A percentile compares a stretch with the other conserved stretches of the same genome.
These are phyloP conservation scores for Stenotaenia linearis DNA, from an alignment of 2,888 invertebrate genomes.

Conservation along the genomic window DNA sequence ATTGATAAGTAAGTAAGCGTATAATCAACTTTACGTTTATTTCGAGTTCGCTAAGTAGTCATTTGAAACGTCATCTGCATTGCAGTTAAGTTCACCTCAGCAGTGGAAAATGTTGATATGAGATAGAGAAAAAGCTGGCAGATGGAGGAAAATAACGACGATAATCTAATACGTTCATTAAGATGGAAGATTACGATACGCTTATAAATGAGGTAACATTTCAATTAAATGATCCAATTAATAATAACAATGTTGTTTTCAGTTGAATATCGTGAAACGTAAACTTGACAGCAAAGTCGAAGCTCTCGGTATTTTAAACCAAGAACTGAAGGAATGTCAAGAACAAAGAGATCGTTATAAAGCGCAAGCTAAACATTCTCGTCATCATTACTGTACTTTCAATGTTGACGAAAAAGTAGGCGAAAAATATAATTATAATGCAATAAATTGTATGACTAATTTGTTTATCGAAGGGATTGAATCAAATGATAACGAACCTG, in stretches of 20 bases:
- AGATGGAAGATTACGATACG: slow-evolving; percentile 26
- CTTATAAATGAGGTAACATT: slow-evolving; percentile 28
- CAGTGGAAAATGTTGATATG: not conserved
- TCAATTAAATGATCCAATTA: not conserved
- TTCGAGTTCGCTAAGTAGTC: not conserved
- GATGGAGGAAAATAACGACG: not conserved
- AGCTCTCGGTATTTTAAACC: slow-evolving; percentile 69
- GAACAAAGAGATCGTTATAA: slow-evolving; percentile 75
- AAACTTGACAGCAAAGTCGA: slow-evolving; percentile 76
- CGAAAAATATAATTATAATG: not conserved
- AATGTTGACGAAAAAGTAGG: slow-evolving; percentile 41
- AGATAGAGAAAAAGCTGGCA: not conserved
- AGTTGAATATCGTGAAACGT: slow-evolving; percentile 45
- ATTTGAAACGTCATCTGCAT: not conserved
- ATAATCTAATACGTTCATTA: not conserved
- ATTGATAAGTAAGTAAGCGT: not conserved
- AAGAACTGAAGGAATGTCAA: slow-evolving; percentile 70
- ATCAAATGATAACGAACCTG: slow-evolving; percentile 46
- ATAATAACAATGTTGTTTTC: not conserved
- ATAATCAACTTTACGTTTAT: not conserved
- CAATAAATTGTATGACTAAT: not conserved
- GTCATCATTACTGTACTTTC: slow-evolving; percentile 49
- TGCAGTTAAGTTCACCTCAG: not conserved
- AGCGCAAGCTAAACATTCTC: slow-evolving; percentile 70
- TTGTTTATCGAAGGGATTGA: not conserved